phyloP scores from a whole-genome alignment of 2,113 vertebrate genomes.

The Calypte anna region DNA sequence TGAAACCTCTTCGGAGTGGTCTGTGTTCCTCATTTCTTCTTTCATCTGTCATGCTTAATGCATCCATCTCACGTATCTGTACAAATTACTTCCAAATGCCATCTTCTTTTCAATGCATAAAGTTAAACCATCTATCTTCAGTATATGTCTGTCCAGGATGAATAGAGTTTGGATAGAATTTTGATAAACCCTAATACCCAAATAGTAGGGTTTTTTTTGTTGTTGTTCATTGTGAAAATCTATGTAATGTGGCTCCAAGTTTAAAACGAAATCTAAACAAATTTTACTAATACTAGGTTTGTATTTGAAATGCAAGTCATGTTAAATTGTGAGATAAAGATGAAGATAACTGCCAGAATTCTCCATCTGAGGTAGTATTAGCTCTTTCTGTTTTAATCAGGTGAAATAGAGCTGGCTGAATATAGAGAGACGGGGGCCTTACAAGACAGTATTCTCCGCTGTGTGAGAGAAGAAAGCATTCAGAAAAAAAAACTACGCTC shows the following conservation, averaged over 20 bases:
- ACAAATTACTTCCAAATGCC: neutral
- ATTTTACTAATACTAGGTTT: conserved; percentile 6
- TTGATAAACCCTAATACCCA: neutral
- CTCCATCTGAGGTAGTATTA: conserved; percentile 73
- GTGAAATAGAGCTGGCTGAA: conserved; percentile 98
- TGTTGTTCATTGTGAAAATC: conserved; percentile 1
- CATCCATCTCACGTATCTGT: neutral
- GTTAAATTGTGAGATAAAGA: conserved; percentile 6
- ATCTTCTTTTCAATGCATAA: neutral
- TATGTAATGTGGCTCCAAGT: neutral
- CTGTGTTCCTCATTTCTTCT: neutral
- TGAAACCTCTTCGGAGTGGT: neutral
- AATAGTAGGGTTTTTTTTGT: neutral
- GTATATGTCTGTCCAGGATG: neutral
- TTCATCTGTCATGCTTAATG: neutral
- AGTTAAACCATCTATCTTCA: neutral
- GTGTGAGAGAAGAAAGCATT: conserved; percentile 92
- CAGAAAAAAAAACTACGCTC: conserved; percentile 95
- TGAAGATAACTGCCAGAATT: conserved; percentile 37
- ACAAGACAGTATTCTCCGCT: conserved; percentile 94
- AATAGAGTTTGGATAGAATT: conserved; percentile 12
- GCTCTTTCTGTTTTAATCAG: conserved; percentile 83
- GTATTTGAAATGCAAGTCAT: neutral
- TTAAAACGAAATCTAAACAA: conserved; percentile 11
- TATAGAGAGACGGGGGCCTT: conserved; percentile 92